These are phyloP conservation scores for Pandemis heparana DNA, from an alignment of 2,888 invertebrate genomes.

Conservation along the genomic window DNA sequence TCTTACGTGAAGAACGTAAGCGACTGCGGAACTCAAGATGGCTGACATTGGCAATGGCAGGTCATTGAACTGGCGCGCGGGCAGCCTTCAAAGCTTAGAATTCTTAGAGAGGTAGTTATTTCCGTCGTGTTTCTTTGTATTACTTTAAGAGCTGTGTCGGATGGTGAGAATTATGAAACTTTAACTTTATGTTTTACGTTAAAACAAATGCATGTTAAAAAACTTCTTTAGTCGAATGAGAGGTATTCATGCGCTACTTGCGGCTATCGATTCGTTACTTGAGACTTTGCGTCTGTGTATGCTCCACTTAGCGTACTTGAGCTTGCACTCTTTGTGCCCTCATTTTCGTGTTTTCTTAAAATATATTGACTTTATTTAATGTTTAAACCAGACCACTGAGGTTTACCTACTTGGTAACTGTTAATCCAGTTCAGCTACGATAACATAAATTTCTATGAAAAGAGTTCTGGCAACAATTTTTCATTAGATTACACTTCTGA, in stretches of 20 bases:
- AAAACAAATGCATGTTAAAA: background rate
- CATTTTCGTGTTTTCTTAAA: conserved; percentile 13
- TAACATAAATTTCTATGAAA: background rate
- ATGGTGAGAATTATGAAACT: conserved; percentile 44
- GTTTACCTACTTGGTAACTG: background rate
- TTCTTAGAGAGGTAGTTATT: conserved; percentile 83
- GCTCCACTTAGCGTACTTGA: conserved; percentile 28
- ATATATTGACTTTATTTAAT: conserved; percentile 3
- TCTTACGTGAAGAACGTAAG: conserved; percentile 85
- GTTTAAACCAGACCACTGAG: background rate
- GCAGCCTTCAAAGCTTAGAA: conserved; percentile 84
- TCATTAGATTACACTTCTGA: background rate
- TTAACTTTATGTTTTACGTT: conserved; percentile 13
- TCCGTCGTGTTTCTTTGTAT: conserved; percentile 73
- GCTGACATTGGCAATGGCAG: conserved; percentile 86
- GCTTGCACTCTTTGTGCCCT: conserved; percentile 28
- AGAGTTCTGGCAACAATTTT: background rate
- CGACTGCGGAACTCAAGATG: conserved; percentile 85
- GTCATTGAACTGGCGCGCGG: conserved; percentile 78
- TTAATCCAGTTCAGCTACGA: background rate
- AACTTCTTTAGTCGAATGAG: background rate
- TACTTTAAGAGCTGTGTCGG: conserved; percentile 59
- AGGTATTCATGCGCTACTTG: conserved; percentile 18
- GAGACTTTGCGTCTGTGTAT: conserved; percentile 19
- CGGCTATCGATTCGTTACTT: conserved; percentile 17